Base-by-base conservation (phyloP, 1,140 invertebrate genomes). In the Drosophila guanche region DNA sequence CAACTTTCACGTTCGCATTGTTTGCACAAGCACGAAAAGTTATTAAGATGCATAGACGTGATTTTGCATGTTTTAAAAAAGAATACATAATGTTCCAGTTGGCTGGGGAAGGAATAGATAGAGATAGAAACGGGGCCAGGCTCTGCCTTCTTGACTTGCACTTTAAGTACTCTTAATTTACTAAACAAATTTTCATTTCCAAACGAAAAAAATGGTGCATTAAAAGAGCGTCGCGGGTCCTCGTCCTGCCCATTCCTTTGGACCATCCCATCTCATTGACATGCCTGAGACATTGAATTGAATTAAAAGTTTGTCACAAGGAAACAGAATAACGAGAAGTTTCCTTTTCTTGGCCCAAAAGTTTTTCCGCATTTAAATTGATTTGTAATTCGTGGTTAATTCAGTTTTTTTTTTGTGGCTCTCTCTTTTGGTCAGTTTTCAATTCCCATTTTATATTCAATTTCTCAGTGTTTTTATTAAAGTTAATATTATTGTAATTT, bases 11-110 rank as follows among this genome's bases (percentile, higher is more conserved):
- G 79, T 83, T 83, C 79, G 74, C 79, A 83, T 83, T 83, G 79
- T 83, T 83, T 83, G 79, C 79, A 66, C 74, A 74, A 83, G 79
- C 79, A 83, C 79, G 79, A 84, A 83, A 79, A 84, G 79, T 84
- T 84, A 84, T 84, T 84, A 84, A 84, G 79, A 84, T 84, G 71
- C 79, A 76, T 79, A 84, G 79, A 84, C 79, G 79, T 84, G 79
- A 84, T 84, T 84, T 68, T 84, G 79, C 79, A 84, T 84, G 70
- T 84, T 84, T 78, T 76, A 70, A 71, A 83, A 83, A 83, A 81
- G 55, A 63, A 74, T 69, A 69, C 66, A 69, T 69, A 74, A 74
- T 74, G 69, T 41, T 33, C 16, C 48, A 50, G 45, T 27, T 57
- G 25, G 40, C 27, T 20, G 42, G 48, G 55, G 55, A 7, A 48